Evolutionary conservation across 2,797 vertebrate genomes (phyloP).

Genomic region (Crypturellus tataupa): DNA sequence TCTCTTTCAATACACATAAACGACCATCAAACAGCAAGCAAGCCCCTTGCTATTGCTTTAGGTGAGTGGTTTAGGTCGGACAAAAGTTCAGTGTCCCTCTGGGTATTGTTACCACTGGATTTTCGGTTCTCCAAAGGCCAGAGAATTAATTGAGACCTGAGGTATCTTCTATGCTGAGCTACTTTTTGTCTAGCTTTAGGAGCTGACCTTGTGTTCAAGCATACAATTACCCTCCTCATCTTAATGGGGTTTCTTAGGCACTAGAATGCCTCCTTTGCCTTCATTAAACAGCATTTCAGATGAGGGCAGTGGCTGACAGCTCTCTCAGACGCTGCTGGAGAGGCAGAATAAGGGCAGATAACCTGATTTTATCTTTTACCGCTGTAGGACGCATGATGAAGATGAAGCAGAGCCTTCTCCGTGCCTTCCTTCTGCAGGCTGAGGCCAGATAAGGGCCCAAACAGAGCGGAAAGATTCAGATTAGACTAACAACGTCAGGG

Average conservation of each 20-base stretch:
- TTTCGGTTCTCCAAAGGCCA: neutral
- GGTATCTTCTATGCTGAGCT: neutral
- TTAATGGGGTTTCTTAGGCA: neutral
- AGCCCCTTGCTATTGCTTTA: neutral
- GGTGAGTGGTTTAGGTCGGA: neutral
- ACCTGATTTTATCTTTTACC: neutral
- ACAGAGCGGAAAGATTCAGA: neutral
- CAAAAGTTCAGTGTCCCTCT: neutral
- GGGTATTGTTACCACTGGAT: neutral
- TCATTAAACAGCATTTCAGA: neutral
- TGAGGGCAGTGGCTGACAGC: neutral
- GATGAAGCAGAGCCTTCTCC: neutral
- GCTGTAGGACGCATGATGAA: rapidly evolving
- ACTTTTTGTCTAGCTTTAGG: neutral
- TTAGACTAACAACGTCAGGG: neutral
- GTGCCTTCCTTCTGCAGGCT: neutral
- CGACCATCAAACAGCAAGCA: neutral
- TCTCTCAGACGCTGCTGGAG: neutral
- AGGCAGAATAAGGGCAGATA: neutral
- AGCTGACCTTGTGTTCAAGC: neutral
- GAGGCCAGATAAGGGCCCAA: neutral
- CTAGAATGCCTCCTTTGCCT: neutral
- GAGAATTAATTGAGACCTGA: neutral
- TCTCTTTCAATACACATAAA: neutral
- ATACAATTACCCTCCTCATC: neutral